Conservation (phyloP, 2,113 vertebrate genomes). For the Sprattus sprattus region DNA sequence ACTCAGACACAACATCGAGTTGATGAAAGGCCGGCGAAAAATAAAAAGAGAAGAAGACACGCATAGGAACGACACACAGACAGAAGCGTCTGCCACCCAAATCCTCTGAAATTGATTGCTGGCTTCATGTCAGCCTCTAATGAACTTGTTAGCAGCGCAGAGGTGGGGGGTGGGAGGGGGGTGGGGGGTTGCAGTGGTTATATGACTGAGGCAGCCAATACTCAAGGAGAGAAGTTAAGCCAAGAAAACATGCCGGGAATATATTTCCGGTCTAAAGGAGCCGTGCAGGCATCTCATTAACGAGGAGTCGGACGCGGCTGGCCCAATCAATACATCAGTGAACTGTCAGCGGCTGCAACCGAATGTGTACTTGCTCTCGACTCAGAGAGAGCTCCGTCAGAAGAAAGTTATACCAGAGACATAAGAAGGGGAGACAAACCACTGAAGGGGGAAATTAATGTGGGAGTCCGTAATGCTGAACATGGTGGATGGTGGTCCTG, state of each 20-base stretch:
- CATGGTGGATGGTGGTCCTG: not conserved
- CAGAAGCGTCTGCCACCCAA: conserved; percentile 19
- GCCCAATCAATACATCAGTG: conserved; percentile 8
- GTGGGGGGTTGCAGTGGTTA: not conserved
- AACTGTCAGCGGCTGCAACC: not conserved
- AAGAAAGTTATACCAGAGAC: not conserved
- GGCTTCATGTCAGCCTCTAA: not conserved
- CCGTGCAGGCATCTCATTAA: not conserved
- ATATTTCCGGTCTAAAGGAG: not conserved
- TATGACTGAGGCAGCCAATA: not conserved
- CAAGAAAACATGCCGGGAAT: not conserved
- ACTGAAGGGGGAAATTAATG: not conserved
- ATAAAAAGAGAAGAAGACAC: not conserved
- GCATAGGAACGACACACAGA: not conserved
- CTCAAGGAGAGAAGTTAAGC: not conserved
- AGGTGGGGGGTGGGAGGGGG: not conserved
- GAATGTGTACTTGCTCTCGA: not conserved
- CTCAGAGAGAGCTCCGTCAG: too few relatives aligned
- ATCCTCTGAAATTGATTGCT: conserved; percentile 27
- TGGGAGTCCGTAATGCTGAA: not conserved
- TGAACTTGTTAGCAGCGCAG: not conserved
- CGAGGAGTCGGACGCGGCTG: not conserved
- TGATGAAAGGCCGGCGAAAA: not conserved
- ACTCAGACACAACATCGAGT: not conserved
- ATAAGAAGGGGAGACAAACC: not conserved